phyloP scores from a whole-genome alignment of 2,888 invertebrate species.

The Flexamia atlantica region DNA sequence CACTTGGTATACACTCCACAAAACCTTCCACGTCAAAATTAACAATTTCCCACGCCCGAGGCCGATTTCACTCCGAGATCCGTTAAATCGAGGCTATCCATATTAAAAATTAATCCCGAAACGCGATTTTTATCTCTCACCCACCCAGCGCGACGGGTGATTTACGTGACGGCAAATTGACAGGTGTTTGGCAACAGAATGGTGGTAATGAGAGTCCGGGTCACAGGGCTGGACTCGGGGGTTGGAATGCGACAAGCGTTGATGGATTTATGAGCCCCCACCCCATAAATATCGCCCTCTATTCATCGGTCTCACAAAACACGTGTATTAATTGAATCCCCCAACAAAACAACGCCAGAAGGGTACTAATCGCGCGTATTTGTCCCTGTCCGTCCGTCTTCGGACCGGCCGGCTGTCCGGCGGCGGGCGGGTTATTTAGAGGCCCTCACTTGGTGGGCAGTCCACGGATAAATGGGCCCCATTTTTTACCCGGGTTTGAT shows the following conservation, averaged over 20 bases:
- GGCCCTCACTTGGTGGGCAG: constrained; percentile 38
- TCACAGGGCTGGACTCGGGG: constrained; percentile 13
- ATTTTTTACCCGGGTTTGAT: constrained; percentile 49
- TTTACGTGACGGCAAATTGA: constrained; percentile 56
- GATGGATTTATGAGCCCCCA: constrained; percentile 52
- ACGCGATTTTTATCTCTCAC: constrained; percentile 50
- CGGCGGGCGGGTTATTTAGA: constrained; percentile 3
- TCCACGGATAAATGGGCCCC: constrained; percentile 24
- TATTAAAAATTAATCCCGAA: constrained; percentile 15
- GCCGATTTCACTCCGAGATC: background rate
- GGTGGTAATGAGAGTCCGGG: constrained; percentile 42
- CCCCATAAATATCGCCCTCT: constrained; percentile 29
- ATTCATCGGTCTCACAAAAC: constrained; percentile 55
- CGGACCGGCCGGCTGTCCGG: background rate
- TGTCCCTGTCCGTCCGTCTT: constrained; percentile 39
- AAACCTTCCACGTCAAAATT: background rate
- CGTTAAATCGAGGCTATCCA: constrained; percentile 31
- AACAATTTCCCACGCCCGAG: background rate
- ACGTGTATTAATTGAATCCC: constrained; percentile 64
- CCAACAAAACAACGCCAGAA: constrained; percentile 61
- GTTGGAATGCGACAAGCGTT: constrained; percentile 51
- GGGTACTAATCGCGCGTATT: constrained; percentile 57
- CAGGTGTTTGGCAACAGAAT: constrained; percentile 58
- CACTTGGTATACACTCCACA: background rate
- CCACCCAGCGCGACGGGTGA: constrained; percentile 30